These are phyloP conservation scores for Ochotona princeps DNA, from an alignment of 2,113 vertebrate genomes.

Conservation along the genomic window DNA sequence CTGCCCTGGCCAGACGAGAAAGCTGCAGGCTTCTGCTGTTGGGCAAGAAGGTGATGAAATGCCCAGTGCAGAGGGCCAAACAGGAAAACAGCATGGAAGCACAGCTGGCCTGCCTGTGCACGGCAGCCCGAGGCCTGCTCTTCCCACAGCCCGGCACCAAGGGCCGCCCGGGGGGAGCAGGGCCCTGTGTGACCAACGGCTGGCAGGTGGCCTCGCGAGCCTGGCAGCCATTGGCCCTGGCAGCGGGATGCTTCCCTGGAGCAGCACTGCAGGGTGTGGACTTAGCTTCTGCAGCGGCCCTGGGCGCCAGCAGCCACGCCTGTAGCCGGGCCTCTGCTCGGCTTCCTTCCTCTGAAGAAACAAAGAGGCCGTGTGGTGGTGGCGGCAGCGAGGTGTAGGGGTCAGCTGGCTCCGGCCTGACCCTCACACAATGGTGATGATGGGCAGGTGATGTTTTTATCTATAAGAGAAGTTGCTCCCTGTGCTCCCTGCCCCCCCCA, in stretches of 20 bases:
- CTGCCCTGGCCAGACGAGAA: neutral
- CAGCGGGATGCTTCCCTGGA: constrained; percentile 79
- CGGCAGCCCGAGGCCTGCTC: constrained; percentile 73
- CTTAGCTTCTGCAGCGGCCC: constrained; percentile 30
- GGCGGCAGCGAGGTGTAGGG: neutral
- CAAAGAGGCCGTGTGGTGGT: neutral
- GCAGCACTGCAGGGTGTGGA: constrained; percentile 70
- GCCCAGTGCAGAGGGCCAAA: constrained; percentile 60
- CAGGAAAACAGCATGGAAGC: constrained; percentile 81
- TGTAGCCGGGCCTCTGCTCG: neutral
- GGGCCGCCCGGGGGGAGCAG: constrained; percentile 43
- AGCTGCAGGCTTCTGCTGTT: constrained; percentile 10
- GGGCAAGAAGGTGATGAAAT: constrained; percentile 74
- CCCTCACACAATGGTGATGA: too few relatives aligned
- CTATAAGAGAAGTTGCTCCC: too few relatives aligned
- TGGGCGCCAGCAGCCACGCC: neutral
- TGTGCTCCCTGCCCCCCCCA: too few relatives aligned
- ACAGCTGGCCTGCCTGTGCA: constrained; percentile 72
- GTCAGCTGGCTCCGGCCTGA: too few relatives aligned
- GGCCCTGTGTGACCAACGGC: constrained; percentile 84
- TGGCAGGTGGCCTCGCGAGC: constrained; percentile 82
- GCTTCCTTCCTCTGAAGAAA: neutral
- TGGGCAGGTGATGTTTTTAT: too few relatives aligned
- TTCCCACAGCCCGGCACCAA: constrained; percentile 74
- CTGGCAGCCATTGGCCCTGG: constrained; percentile 82